These are phyloP conservation scores for Portunus trituberculatus DNA, from an alignment of 1,140 invertebrate genomes.

Conservation along the genomic window DNA sequence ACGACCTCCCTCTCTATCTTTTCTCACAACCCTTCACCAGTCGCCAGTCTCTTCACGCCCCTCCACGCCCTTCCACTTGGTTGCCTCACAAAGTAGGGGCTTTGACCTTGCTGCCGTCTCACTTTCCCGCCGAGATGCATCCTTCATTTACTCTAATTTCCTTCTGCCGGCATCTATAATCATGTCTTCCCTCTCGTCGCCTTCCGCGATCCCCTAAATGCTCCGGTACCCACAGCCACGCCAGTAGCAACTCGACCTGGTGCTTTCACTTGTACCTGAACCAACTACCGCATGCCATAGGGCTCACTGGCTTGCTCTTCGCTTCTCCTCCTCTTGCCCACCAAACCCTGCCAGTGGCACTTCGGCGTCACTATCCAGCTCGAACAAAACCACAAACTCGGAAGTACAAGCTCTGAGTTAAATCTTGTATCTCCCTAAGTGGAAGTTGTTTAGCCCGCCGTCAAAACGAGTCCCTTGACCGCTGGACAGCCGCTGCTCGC, in stretches of 20 bases:
- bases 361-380: background rate
- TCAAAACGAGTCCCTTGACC: background rate
- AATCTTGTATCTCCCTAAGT: background rate
- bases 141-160: background rate
- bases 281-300: background rate
- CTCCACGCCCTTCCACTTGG: background rate
- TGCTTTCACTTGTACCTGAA: slow-evolving; percentile 7
- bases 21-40: background rate
- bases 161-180: background rate
- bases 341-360: background rate
- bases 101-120: background rate
- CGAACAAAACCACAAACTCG: background rate
- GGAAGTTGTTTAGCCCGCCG: background rate
- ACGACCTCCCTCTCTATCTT: background rate
- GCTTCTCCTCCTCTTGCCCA: too few relatives aligned
- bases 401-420: background rate
- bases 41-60: background rate
- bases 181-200: background rate
- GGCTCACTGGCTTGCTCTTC: background rate
- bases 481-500: background rate
- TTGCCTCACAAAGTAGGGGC: background rate
- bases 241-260: background rate
- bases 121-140: background rate
- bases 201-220: background rate
- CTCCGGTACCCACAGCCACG: background rate